Evolutionary conservation across 2,797 vertebrate genomes (phyloP).

Genomic region (Xiphorhynchus erythropygius): DNA sequence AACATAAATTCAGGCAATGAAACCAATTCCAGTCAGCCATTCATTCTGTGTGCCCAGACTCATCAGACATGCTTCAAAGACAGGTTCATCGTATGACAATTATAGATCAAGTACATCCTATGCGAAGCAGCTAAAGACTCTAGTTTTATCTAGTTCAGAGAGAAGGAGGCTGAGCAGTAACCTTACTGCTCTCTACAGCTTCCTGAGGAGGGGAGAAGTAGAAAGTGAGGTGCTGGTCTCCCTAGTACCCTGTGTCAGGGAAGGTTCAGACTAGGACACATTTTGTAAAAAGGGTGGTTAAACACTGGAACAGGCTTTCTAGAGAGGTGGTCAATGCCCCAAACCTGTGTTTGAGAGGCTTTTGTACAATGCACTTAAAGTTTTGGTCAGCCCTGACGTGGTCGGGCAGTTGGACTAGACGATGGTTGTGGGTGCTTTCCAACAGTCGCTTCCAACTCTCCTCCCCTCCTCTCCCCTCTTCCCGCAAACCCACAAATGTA

Average conservation of each 20-base stretch:
- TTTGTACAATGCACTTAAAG: not conserved
- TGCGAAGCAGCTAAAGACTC: not conserved
- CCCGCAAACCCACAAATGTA: not conserved
- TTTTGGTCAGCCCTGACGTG: not conserved
- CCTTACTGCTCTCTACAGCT: not conserved
- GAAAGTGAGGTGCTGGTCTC: not conserved
- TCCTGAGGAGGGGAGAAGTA: not conserved
- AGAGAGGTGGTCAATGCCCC: not conserved
- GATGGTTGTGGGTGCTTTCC: not conserved
- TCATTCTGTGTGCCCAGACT: not conserved
- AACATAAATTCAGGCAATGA: not conserved
- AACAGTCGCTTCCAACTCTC: not conserved
- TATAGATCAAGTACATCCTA: not conserved
- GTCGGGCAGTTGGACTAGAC: not conserved
- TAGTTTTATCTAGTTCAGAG: not conserved
- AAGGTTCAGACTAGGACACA: not conserved
- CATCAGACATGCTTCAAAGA: not conserved
- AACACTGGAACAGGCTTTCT: not conserved
- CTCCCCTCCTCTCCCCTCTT: not conserved
- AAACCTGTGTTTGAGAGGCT: not conserved
- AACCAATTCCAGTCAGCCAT: not conserved
- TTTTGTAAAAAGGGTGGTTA: not conserved
- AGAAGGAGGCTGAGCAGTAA: not conserved
- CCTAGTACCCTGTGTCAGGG: rapidly evolving
- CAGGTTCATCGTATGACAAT: not conserved